A percentile compares a stretch with the other conserved stretches of the same genome.
Conservation (phyloP, 2,888 invertebrate genomes). For the Pammene fasciana region DNA sequence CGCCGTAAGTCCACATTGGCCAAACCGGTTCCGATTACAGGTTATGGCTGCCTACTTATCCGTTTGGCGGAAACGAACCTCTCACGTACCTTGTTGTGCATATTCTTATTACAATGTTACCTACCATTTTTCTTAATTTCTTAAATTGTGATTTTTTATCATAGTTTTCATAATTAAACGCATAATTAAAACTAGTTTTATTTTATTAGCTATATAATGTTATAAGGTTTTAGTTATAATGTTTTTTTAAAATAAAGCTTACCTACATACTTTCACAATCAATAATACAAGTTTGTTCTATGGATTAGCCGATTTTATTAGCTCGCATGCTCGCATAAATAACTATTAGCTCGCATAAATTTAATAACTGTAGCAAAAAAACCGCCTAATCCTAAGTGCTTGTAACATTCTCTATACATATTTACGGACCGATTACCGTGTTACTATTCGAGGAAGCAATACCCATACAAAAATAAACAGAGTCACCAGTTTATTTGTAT, state of each 20-base stretch:
- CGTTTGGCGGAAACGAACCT: constrained; percentile 81
- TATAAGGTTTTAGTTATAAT: no score
- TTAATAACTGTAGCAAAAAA: not conserved
- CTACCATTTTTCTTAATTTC: constrained; percentile 31
- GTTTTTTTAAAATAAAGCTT: no score
- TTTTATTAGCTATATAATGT: no score
- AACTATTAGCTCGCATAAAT: no score
- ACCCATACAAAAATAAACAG: constrained; percentile 77
- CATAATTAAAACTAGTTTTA: not conserved
- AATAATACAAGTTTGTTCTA: no score
- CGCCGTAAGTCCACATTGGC: constrained; percentile 77
- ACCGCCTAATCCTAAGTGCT: not conserved
- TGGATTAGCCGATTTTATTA: no score
- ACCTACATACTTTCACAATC: no score
- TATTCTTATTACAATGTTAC: constrained; percentile 47
- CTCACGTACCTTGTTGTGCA: constrained; percentile 66
- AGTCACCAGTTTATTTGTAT: constrained; percentile 75
- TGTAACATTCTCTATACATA: constrained; percentile 50
- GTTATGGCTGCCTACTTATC: constrained; percentile 80
- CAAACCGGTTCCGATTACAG: constrained; percentile 82
- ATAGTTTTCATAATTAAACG: not conserved
- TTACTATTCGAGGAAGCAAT: constrained; percentile 75
- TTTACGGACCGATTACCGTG: constrained; percentile 74
- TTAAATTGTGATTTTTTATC: not conserved
- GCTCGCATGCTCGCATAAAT: no score